phyloP scores from a whole-genome alignment of 2,888 invertebrate species.

The Apamea epomidion region DNA sequence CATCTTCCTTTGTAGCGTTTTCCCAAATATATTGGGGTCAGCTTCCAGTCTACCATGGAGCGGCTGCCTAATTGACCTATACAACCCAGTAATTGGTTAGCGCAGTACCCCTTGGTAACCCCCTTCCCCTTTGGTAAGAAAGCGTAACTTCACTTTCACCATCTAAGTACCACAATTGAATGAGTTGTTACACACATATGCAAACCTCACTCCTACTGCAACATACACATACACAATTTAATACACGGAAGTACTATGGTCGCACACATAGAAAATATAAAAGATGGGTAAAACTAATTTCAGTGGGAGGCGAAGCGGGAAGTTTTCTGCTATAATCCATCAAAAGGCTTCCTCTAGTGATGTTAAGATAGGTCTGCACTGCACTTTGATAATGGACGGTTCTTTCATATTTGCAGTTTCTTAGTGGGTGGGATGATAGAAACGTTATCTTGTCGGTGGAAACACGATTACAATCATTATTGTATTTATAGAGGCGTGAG shows the following conservation, averaged over 20 bases:
- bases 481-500: no score
- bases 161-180: constrained; percentile 13
- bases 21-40: no score
- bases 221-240: background rate
- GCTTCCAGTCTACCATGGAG: no score
- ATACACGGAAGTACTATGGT: background rate
- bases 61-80: no score
- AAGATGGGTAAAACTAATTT: constrained; percentile 75
- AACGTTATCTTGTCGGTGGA: background rate
- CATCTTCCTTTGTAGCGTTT: no score
- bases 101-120: no score
- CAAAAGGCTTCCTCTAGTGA: constrained; percentile 67
- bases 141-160: background rate
- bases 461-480: background rate
- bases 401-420: background rate
- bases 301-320: constrained; percentile 66
- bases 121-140: no score
- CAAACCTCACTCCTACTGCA: background rate
- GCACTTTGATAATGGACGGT: background rate
- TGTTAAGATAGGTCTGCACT: constrained; percentile 39
- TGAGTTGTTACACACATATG: constrained; percentile 4
- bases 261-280: constrained; percentile 41
- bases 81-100: no score
- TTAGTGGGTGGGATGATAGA: background rate
- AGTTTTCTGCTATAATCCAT: constrained; percentile 73